phyloP scores from a whole-genome alignment of 2,113 vertebrate species.

The Myocastor coypus region DNA sequence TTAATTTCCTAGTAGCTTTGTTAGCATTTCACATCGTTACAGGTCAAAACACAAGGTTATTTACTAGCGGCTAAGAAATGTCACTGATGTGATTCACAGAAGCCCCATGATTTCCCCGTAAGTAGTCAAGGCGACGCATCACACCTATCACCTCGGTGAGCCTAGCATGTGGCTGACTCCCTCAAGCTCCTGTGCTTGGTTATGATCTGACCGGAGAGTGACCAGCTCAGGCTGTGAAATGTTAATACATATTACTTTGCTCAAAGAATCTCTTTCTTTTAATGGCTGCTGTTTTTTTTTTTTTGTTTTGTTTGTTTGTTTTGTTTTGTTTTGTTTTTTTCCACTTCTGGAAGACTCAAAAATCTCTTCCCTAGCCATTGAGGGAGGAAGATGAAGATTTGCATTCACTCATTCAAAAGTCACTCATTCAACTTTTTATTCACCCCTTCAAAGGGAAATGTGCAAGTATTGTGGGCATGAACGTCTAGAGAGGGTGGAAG shows the following conservation, averaged over 20 bases:
- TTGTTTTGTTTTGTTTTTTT: neutral
- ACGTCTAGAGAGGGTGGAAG: neutral
- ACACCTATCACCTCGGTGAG: neutral
- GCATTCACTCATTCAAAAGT: neutral
- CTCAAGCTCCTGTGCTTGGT: neutral
- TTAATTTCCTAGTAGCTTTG: slow-evolving; percentile 75
- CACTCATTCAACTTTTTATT: neutral
- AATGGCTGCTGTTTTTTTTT: neutral
- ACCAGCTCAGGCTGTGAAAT: neutral
- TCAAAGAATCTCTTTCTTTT: neutral
- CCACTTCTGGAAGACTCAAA: slow-evolving; percentile 38
- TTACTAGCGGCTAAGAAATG: slow-evolving; percentile 73
- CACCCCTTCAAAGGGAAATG: neutral
- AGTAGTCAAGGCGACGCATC: neutral
- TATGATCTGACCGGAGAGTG: neutral
- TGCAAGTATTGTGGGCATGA: neutral
- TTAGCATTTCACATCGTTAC: slow-evolving; percentile 76
- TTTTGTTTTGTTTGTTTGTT: neutral
- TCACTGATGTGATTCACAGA: slow-evolving; percentile 51
- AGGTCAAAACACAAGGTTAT: slow-evolving; percentile 79
- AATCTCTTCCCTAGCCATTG: neutral
- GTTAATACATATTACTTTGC: neutral
- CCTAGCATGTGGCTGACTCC: neutral
- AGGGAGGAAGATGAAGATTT: neutral
- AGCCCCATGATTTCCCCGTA: neutral